These are phyloP conservation scores for Sparus aurata DNA, from an alignment of 2,797 vertebrate genomes.

Conservation along the genomic window DNA sequence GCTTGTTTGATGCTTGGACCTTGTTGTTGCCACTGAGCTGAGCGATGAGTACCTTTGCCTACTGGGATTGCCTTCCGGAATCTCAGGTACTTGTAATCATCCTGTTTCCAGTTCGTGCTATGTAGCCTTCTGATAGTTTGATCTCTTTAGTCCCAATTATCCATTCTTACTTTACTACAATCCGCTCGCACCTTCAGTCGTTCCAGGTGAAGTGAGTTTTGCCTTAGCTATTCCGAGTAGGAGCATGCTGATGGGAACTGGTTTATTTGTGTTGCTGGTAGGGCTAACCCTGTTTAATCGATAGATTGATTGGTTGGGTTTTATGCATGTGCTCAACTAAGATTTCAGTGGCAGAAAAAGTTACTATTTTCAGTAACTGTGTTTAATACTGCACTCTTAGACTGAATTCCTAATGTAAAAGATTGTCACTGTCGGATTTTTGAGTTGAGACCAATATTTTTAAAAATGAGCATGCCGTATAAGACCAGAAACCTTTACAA, in stretches of 20 bases:
- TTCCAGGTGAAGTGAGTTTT: not conserved
- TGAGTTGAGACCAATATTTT: not conserved
- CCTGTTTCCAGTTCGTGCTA: slow-evolving; percentile 11
- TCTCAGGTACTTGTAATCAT: not conserved
- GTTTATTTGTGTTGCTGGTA: slow-evolving; percentile 13
- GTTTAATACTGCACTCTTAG: not conserved
- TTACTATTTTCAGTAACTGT: not conserved
- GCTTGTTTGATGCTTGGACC: not conserved
- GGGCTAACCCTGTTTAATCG: not conserved
- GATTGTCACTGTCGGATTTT: not conserved
- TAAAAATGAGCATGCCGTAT: not conserved
- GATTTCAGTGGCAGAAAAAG: not conserved
- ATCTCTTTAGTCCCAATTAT: not conserved
- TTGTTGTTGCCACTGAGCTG: slow-evolving; percentile 3
- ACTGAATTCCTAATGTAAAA: too few relatives aligned
- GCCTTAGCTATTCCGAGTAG: not conserved
- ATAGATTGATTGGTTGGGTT: slow-evolving; percentile 9
- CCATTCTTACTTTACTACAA: not conserved
- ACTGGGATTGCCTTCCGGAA: too few relatives aligned
- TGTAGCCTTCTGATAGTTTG: not conserved
- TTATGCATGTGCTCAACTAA: slow-evolving; percentile 2
- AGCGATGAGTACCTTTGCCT: not conserved
- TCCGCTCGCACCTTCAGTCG: not conserved
- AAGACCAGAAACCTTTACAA: not conserved
- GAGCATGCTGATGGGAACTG: not conserved